Percentiles rank a stretch among this genome's conserved stretches.
phyloP scores from a whole-genome alignment of 2,797 vertebrate species.

The Zalophus californianus region DNA sequence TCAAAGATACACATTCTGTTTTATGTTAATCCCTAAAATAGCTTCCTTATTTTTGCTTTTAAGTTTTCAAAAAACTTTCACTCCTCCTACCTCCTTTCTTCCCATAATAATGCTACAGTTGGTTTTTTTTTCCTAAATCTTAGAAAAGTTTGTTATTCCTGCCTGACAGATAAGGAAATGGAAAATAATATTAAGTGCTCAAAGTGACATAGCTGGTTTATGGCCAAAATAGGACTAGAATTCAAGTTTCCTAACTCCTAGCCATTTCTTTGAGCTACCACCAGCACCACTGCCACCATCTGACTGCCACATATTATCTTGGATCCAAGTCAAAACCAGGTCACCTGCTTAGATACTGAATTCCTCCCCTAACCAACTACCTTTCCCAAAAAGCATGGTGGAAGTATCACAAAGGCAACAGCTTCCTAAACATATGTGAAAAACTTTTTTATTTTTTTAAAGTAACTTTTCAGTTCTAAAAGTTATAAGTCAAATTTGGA shows the following conservation, averaged over 20 bases:
- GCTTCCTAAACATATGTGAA: neutral
- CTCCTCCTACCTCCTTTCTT: conserved; percentile 5
- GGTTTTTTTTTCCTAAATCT: neutral
- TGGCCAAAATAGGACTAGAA: conserved; percentile 21
- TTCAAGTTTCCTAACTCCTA: neutral
- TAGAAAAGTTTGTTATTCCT: neutral
- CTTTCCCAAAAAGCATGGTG: neutral
- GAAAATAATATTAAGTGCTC: neutral
- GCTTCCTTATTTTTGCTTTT: conserved; percentile 19
- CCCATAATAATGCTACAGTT: neutral
- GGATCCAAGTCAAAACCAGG: neutral
- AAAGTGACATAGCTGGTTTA: neutral
- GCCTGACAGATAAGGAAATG: neutral
- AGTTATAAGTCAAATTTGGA: conserved; percentile 18
- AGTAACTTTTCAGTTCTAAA: conserved; percentile 39
- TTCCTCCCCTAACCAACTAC: neutral
- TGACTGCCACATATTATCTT: neutral
- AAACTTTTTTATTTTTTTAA: conserved; percentile 15
- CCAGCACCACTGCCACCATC: neutral
- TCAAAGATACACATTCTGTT: conserved; percentile 33
- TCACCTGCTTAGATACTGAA: neutral
- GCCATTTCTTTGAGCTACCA: neutral
- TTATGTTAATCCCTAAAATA: conserved; percentile 35
- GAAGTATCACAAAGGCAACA: conserved; percentile 21
- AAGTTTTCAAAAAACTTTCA: conserved; percentile 9